Percentiles rank a stretch among this genome's conserved stretches.
These are phyloP conservation scores for Germaria angustata DNA, from an alignment of 2,888 invertebrate genomes.

Conservation along the genomic window DNA sequence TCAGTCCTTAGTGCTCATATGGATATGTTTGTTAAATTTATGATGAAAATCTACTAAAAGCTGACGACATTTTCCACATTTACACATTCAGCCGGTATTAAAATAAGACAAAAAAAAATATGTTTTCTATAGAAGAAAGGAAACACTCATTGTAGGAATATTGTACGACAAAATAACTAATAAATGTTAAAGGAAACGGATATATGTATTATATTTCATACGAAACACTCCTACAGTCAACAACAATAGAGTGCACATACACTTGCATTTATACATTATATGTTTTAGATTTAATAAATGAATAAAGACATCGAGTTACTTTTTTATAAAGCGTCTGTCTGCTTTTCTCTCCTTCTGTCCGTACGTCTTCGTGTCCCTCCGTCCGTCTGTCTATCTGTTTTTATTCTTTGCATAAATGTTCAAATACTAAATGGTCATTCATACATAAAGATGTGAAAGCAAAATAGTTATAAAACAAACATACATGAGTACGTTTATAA, in stretches of 20 bases:
- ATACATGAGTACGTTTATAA: constrained; percentile 5
- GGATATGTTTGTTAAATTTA: no score
- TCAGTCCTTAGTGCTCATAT: not conserved
- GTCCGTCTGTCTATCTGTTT: not conserved
- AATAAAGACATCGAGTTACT: constrained; percentile 13
- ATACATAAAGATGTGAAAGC: constrained; percentile 40
- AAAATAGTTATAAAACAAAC: constrained; percentile 21
- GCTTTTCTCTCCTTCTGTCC: not conserved
- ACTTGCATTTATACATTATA: not conserved
- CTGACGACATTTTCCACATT: constrained; percentile 54
- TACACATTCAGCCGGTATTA: constrained; percentile 21
- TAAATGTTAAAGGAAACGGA: constrained; percentile 28
- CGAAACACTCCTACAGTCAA: not conserved
- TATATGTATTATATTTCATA: constrained; percentile 11
- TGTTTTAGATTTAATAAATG: constrained; percentile 4
- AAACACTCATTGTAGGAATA: not conserved
- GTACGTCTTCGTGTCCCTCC: not conserved
- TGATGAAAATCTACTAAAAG: not conserved
- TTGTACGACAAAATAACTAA: constrained; percentile 1
- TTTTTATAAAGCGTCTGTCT: not conserved
- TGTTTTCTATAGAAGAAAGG: not conserved
- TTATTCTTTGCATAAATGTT: constrained; percentile 15
- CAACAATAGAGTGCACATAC: not conserved
- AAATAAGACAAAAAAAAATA: not conserved
- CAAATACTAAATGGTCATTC: constrained; percentile 52